Evolutionary conservation across 2,797 vertebrate species (phyloP), one percentile per base, ranked within the genome.

Genomic region (Sebastes elongatus): DNA sequence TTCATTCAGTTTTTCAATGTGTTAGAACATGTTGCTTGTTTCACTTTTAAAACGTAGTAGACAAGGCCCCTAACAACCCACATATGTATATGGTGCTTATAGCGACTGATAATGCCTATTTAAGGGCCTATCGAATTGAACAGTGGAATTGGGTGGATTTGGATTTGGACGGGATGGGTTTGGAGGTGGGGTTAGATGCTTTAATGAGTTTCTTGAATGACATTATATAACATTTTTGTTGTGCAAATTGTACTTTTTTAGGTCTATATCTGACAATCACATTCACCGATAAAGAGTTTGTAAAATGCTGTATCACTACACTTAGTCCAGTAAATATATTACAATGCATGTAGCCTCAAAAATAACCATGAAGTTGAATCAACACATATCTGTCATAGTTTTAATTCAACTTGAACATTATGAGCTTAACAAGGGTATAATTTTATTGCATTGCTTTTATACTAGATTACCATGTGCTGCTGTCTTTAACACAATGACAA

Each of bases 181-280:
- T 86, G 60, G 23, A 70, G 32, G 38, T 56, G 18, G 11, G 7
- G 49, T 56, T 38, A 55, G 57, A 57, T 30, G 22, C 49, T 61
- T 74, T 65, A 65, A 80, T 56, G 22, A 57, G 8, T 20, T 62
- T 27, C 8, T 57, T 59, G 23, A 80, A 81, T 86, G 8, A 5
- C 13, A 32, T 76, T 42, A 49, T 55, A 61, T 52, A 53, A 25
- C 53, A 30, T 22, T 73, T 52, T 49, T 73, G 38, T 46, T 72
- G 35, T 70, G 57, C 38, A 84, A 55, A 38, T 66, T 61, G 6
- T 25, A 35, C 42, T 33, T 76, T 69, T 80, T 53, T 71, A 76
- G 63, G 18, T 72, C 10, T 56, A 22, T 42, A 53, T 73, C 18
- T 74, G 67, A 38, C 20, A 78, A 38, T 1, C 4, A 53, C 18